Conservation (phyloP, 2,888 invertebrate species). For the Argyra leucocephala region DNA sequence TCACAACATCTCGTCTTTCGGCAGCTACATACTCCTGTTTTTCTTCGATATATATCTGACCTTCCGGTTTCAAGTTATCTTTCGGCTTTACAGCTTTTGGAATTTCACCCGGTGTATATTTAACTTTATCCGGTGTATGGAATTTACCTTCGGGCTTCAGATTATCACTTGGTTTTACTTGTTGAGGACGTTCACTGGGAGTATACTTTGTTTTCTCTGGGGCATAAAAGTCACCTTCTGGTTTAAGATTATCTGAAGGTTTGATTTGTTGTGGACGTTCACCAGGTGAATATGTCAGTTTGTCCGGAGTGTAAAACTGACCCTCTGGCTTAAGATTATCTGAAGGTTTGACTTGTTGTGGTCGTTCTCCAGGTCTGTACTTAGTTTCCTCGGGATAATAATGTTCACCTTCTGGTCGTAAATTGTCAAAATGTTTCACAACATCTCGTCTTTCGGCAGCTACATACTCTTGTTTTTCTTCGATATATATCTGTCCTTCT, state of each 20-base stretch:
- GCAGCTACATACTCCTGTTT: slow-evolving; percentile 35
- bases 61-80: slow-evolving; percentile 48
- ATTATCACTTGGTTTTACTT: slow-evolving; percentile 46
- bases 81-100: slow-evolving; percentile 48
- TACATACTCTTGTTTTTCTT: slow-evolving; percentile 34
- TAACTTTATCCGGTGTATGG: slow-evolving; percentile 43
- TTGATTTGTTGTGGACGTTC: slow-evolving; percentile 39
- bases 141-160: slow-evolving; percentile 50
- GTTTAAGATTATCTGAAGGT: slow-evolving; percentile 49
- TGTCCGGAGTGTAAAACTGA: slow-evolving; percentile 39
- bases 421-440: slow-evolving; percentile 45
- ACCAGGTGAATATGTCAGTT: slow-evolving; percentile 35
- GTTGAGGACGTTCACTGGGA: slow-evolving; percentile 36
- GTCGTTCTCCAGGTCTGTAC: slow-evolving; percentile 44
- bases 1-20: slow-evolving; percentile 43
- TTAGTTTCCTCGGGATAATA: slow-evolving; percentile 32
- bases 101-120: slow-evolving; percentile 43
- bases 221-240: slow-evolving; percentile 46
- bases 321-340: slow-evolving; percentile 54
- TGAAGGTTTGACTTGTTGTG: slow-evolving; percentile 46
- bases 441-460: slow-evolving; percentile 44
- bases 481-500: slow-evolving; percentile 48
- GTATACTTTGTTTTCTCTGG: slow-evolving; percentile 36
- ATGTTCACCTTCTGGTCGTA: slow-evolving; percentile 32
- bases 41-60: slow-evolving; percentile 47